A percentile compares a stretch with the other conserved stretches of the same genome.
These are phyloP conservation scores for Hypocryptadius cinnamomeus DNA, from an alignment of 2,113 vertebrate species.

Conservation along the genomic window DNA sequence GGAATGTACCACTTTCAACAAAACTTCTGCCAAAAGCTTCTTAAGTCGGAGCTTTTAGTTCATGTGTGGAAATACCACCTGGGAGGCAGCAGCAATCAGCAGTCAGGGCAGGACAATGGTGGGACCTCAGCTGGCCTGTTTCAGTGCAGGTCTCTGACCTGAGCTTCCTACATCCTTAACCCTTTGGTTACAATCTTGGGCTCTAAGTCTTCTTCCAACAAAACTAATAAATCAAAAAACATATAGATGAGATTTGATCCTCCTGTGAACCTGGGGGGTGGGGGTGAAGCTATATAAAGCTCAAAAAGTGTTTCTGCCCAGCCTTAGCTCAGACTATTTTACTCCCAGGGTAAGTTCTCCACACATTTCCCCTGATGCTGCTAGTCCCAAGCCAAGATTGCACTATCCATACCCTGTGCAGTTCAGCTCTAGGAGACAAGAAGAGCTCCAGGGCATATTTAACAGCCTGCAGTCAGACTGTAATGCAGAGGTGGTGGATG, in stretches of 20 bases:
- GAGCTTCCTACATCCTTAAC: not conserved
- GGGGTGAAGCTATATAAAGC: not conserved
- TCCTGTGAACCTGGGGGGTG: not conserved
- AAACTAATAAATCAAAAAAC: not conserved
- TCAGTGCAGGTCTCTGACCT: not conserved
- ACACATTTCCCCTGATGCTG: rapidly evolving
- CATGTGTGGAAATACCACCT: not conserved
- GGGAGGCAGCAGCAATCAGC: not conserved
- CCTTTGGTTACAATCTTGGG: rapidly evolving
- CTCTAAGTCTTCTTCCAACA: not conserved
- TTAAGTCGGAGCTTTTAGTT: not conserved
- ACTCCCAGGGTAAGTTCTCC: not conserved
- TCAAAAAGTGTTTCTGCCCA: not conserved
- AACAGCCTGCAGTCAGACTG: not conserved
- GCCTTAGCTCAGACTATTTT: not conserved
- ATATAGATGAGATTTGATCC: not conserved
- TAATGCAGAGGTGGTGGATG: not conserved
- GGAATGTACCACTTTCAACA: not conserved
- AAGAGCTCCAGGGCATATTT: not conserved
- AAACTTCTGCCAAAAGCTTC: not conserved
- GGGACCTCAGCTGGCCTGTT: not conserved
- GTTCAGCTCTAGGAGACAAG: rapidly evolving
- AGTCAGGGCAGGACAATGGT: not conserved
- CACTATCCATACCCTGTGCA: not conserved
- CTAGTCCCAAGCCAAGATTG: not conserved